These are phyloP conservation scores for Parnassius apollo DNA, from an alignment of 2,888 invertebrate genomes.

Conservation along the genomic window DNA sequence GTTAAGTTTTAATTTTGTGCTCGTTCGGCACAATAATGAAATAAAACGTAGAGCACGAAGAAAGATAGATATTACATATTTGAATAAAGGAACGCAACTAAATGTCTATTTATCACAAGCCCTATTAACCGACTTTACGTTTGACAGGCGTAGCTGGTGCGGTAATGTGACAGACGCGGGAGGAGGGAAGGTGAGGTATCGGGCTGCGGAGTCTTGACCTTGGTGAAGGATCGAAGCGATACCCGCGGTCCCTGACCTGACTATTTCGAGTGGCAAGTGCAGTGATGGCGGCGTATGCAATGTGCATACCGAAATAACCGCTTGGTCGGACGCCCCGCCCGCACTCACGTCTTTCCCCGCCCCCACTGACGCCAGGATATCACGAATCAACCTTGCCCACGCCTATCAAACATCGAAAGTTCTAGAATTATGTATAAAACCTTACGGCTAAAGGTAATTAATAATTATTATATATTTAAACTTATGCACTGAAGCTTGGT, in stretches of 20 bases:
- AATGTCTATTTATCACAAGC: conserved; percentile 29
- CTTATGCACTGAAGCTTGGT: too few species aligned
- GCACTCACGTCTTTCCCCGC: conserved; percentile 42
- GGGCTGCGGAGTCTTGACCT: conserved; percentile 73
- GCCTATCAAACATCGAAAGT: conserved; percentile 44
- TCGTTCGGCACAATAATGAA: conserved; percentile 4
- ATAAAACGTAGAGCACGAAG: background rate
- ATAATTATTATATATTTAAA: too few species aligned
- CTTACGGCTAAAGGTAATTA: too few species aligned
- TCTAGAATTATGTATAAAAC: conserved; percentile 25
- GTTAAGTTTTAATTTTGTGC: too few species aligned
- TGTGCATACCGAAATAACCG: conserved; percentile 81
- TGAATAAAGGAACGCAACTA: conserved; percentile 1
- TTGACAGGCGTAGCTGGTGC: conserved; percentile 49
- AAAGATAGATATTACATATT: background rate
- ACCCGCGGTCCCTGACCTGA: conserved; percentile 80
- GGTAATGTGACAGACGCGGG: conserved; percentile 37
- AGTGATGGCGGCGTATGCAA: conserved; percentile 67
- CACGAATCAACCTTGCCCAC: conserved; percentile 57
- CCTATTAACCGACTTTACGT: conserved; percentile 41
- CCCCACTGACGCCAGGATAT: conserved; percentile 50
- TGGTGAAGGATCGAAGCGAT: conserved; percentile 77
- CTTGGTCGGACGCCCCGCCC: conserved; percentile 58
- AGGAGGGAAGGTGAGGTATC: conserved; percentile 42
- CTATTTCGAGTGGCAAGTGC: conserved; percentile 81